Percentiles rank a stretch among this genome's conserved stretches.
These are phyloP conservation scores for Hydrocynus forskahlii DNA, from an alignment of 2,797 vertebrate species.

Conservation along the genomic window DNA sequence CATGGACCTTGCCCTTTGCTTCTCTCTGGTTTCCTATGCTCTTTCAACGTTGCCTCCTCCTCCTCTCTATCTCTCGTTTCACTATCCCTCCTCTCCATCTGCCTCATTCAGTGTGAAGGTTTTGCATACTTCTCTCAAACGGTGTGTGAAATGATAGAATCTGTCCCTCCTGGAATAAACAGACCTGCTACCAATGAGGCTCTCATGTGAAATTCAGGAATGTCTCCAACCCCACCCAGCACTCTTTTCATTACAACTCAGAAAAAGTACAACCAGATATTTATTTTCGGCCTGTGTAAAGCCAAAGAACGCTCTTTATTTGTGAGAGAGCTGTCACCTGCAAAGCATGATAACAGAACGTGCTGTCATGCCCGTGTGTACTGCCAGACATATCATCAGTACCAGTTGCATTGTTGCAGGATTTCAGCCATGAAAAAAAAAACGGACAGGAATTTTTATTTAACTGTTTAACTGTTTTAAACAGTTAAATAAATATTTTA, in stretches of 20 bases:
- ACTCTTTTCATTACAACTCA: not conserved
- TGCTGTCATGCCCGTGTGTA: not conserved
- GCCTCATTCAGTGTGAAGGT: slow-evolving; percentile 25
- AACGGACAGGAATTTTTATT: no score
- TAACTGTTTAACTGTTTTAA: no score
- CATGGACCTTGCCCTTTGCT: slow-evolving; percentile 9
- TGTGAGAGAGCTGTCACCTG: not conserved
- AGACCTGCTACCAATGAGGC: slow-evolving; percentile 43
- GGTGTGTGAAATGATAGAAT: slow-evolving; percentile 59
- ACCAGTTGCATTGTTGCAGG: not conserved
- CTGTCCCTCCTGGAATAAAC: slow-evolving; percentile 47
- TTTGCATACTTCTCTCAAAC: slow-evolving; percentile 52
- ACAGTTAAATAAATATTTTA: no score
- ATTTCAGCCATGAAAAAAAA: no score
- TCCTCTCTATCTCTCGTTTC: not conserved
- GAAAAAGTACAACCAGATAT: not conserved
- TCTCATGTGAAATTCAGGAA: slow-evolving; percentile 31
- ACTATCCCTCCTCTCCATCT: slow-evolving; percentile 11
- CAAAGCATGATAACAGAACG: not conserved
- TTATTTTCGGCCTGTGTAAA: not conserved
- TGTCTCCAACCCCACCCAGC: slow-evolving; percentile 1
- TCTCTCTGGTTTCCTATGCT: slow-evolving; percentile 16
- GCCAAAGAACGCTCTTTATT: not conserved
- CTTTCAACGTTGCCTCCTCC: not conserved
- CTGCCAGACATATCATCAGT: not conserved